Base-by-base conservation (phyloP, 2,888 invertebrate species). In the Lasioglossum zephyrum region DNA sequence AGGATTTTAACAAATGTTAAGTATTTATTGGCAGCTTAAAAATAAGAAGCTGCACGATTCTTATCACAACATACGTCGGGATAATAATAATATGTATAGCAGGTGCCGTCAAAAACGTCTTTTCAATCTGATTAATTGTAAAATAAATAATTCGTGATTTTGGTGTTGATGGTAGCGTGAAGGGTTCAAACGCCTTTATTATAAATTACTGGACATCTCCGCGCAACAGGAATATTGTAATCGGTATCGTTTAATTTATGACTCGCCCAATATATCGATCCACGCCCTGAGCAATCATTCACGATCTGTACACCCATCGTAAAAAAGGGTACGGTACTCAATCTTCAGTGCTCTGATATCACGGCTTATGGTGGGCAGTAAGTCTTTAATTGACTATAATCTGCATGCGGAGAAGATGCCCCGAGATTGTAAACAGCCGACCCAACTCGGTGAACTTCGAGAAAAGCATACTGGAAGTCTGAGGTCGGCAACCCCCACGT, bases 341-440 rank as follows among this genome's bases (percentile, higher is more conserved):
- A 57, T 79, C 80, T 66, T 60, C 72, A 44, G 77, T 81, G 57
- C 73, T 80, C 36, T 82, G 82, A 81, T 77, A 82, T 87, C 85
- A 36, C 72, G 81, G 72, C 70, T 57, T 66, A 70, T 44, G 80
- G 82, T 80, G 73, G 87, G 74, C 69, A 81, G 82, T 78, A 75
- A 76, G 79, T 80, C 89, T 89, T 89, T 89, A 90, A 90, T 90
- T 90, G 89, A 89, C 87, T 89, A 85, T 89, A 90, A 89, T 89
- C 89, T 89, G 87, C 90, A 87, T 89, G 89, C 82, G 79, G 76
- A 84, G 81, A 79, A 79, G 84, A 87, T 87, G 79, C 84, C 73
- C 82, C 82, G 87, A 88, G 89, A 90, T 85, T 89, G 90, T 88
- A 90, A 91, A 91, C 89, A 88, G 87, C 86, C 84, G 73, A 69